Conservation (phyloP, 2,888 invertebrate genomes). For the Nemurella pictetii region DNA sequence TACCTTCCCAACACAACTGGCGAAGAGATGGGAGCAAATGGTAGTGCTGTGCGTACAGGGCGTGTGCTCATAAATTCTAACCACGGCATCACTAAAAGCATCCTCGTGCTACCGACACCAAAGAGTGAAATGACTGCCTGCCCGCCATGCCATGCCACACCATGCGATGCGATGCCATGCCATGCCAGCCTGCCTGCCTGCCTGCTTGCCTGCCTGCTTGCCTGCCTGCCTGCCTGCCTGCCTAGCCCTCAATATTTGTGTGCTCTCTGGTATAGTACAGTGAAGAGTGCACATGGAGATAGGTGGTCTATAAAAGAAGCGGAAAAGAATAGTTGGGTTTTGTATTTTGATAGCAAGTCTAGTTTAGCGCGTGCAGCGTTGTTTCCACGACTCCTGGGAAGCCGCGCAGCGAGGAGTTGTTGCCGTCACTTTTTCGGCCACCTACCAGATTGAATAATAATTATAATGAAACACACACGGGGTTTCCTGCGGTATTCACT, state of each 20-base stretch:
- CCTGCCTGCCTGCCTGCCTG: too few species aligned
- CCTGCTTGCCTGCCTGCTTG: too few species aligned
- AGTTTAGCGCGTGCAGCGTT: neutral
- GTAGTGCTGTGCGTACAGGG: conserved; percentile 5
- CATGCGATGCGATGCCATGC: neutral
- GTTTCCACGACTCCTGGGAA: neutral
- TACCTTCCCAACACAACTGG: too few species aligned
- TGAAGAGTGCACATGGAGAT: neutral
- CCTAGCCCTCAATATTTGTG: conserved; percentile 12
- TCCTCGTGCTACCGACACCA: conserved; percentile 12
- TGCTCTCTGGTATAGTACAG: neutral
- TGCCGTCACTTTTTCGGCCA: neutral
- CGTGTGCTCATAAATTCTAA: conserved; percentile 35
- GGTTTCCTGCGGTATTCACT: neutral
- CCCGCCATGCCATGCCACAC: neutral
- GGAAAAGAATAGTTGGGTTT: neutral
- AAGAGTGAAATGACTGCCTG: conserved; percentile 8
- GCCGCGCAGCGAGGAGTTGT: neutral
- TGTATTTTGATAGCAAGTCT: neutral
- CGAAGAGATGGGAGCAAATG: neutral
- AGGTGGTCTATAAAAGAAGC: neutral
- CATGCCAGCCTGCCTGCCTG: neutral
- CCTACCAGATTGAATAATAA: neutral
- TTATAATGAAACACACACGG: neutral
- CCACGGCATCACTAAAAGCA: conserved; percentile 31